These are phyloP conservation scores for Thalassophryne amazonica DNA, from an alignment of 2,797 vertebrate species.

Conservation along the genomic window DNA sequence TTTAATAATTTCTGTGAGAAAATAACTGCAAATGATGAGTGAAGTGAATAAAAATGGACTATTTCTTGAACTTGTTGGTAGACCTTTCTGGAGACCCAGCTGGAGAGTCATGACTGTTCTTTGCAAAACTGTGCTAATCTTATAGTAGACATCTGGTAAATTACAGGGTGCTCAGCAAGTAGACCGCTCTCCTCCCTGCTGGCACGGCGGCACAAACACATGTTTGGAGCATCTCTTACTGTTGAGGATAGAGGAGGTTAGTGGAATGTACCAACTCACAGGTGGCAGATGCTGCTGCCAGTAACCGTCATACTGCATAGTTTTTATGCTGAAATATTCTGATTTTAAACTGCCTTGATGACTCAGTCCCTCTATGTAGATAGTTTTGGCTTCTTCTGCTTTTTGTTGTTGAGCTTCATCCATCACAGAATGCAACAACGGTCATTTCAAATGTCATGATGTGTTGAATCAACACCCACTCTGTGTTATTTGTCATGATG, in stretches of 20 bases:
- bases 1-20: not conserved
- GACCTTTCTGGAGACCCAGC: constrained; percentile 49
- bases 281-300: constrained; percentile 4
- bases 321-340: no score
- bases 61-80: constrained; percentile 18
- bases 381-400: not conserved
- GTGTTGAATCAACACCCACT: not conserved
- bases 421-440: not conserved
- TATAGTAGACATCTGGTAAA: constrained; percentile 77
- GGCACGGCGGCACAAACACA: constrained; percentile 66
- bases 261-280: constrained; percentile 11
- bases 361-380: not conserved
- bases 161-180: constrained; percentile 65
- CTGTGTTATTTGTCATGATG: not conserved
- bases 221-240: constrained; percentile 61
- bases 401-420: not conserved
- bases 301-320: no score
- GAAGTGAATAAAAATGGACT: constrained; percentile 16
- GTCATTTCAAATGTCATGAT: not conserved
- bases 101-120: constrained; percentile 59
- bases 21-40: constrained; percentile 23
- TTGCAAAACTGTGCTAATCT: constrained; percentile 65
- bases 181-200: constrained; percentile 68
- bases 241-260: constrained; percentile 35
- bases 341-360: not conserved